These are phyloP conservation scores for Miniopterus natalensis DNA, from an alignment of 2,113 vertebrate genomes.

Conservation along the genomic window DNA sequence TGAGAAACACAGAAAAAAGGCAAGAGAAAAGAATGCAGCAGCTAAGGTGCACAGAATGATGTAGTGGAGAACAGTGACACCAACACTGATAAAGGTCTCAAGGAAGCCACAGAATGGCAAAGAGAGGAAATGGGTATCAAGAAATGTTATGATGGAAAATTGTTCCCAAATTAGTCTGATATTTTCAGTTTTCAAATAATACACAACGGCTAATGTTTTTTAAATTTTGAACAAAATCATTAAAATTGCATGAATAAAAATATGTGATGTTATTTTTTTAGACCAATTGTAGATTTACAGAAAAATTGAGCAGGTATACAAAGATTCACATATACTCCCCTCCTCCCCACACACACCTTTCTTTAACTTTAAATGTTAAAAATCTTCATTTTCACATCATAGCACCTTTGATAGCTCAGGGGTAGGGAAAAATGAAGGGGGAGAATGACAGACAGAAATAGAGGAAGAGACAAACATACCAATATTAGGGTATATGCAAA, in stretches of 20 bases:
- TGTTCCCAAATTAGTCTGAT: not conserved
- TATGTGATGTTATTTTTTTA: not conserved
- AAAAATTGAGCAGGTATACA: not conserved
- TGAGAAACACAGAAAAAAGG: not conserved
- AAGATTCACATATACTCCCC: not conserved
- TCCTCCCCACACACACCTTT: not conserved
- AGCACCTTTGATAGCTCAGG: not conserved
- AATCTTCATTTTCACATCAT: not conserved
- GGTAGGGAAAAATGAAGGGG: not conserved
- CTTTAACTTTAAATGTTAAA: slow-evolving; percentile 43
- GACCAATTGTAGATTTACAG: not conserved
- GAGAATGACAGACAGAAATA: not conserved
- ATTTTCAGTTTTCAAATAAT: slow-evolving; percentile 45
- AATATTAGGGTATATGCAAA: not conserved
- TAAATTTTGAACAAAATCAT: not conserved
- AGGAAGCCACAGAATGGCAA: not conserved
- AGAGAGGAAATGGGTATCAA: not conserved
- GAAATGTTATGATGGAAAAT: not conserved
- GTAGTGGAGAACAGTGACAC: not conserved
- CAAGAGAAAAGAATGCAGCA: not conserved
- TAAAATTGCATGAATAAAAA: slow-evolving; percentile 10
- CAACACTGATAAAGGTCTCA: not conserved
- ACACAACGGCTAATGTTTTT: not conserved
- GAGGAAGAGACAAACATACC: not conserved
- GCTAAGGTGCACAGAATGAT: not conserved